These are phyloP conservation scores for Rhynchopsitta pachyrhyncha DNA, from an alignment of 2,113 vertebrate genomes.

Conservation along the genomic window DNA sequence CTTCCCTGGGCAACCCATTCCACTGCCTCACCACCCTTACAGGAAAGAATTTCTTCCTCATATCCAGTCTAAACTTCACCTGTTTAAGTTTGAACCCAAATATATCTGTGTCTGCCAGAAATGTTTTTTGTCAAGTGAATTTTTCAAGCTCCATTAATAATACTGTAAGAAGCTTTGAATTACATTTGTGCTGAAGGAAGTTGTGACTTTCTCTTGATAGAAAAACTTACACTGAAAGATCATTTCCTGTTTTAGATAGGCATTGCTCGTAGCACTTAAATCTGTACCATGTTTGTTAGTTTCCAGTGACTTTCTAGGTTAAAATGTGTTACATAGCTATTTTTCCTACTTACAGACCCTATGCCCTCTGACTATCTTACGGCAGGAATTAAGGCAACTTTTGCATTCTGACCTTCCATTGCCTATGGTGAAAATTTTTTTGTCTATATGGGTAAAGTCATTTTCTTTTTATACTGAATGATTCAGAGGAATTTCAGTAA, in stretches of 20 bases:
- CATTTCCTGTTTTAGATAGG: not conserved
- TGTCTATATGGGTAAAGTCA: rapidly evolving
- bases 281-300: not conserved
- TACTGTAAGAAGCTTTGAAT: not conserved
- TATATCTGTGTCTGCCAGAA: not conserved
- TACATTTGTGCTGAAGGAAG: not conserved
- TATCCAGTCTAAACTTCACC: no score
- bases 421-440: not conserved
- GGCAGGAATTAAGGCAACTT: not conserved
- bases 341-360: not conserved
- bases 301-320: not conserved
- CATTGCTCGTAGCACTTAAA: not conserved
- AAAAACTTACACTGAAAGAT: not conserved
- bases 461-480: not conserved
- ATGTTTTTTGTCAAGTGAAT: not conserved
- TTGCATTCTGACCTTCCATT: not conserved
- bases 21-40: no score
- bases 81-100: not conserved
- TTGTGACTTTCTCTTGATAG: not conserved
- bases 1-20: no score
- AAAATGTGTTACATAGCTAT: not conserved
- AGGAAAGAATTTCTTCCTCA: no score
- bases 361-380: not conserved
- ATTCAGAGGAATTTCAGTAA: not conserved
- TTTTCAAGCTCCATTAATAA: not conserved